Base-by-base conservation (phyloP, 2,113 vertebrate species). In the Rhea pennata region DNA sequence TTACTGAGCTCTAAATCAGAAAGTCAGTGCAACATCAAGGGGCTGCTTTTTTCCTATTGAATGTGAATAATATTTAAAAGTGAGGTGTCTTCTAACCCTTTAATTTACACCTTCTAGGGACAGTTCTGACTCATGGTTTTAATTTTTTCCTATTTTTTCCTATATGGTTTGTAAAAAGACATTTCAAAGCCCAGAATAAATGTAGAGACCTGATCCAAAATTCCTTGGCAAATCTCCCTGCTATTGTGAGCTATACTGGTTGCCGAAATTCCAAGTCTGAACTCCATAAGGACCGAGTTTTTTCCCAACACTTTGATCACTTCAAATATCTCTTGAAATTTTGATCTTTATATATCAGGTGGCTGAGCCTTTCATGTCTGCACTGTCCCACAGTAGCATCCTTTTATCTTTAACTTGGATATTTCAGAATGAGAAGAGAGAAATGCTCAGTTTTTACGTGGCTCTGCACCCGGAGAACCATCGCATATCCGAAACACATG, bases 1-100 rank as follows among this genome's bases (percentile, higher is more conserved):
- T 96, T 98, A 97, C 94, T 88, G 76, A 97, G 74, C 88, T 97
- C 27, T 64, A 95, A 97, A 98, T 97, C 92, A 97, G 80, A 94
- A 90, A 96, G 54, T 84, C 91, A 90, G 72, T 93, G 88, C 96
- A 95, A 95, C 87, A 96, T 91, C 88, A 95, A 96, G 84, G 70
- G 64, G 44, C 50, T 79, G 59, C 48, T 88, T 88, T 93, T 46
- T 95, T 92, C 91, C 79, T 89, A 59, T 90, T 95, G 87, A 95
- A 96, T 88, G 84, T 90, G 94, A 95, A 93, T 76, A 96, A 71
- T 91, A 87, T 86, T 93, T 96, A 84, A 90, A 94, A 94, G 82
- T 93, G 93, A 89, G 84, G 95, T 91, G 87, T 81, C 86, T 93
- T 95, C 94, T 95, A 96, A 96, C 95, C 87, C 92, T 95, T 95